phyloP scores from a whole-genome alignment of 2,797 vertebrate genomes.

The Macropus fuliginosus region DNA sequence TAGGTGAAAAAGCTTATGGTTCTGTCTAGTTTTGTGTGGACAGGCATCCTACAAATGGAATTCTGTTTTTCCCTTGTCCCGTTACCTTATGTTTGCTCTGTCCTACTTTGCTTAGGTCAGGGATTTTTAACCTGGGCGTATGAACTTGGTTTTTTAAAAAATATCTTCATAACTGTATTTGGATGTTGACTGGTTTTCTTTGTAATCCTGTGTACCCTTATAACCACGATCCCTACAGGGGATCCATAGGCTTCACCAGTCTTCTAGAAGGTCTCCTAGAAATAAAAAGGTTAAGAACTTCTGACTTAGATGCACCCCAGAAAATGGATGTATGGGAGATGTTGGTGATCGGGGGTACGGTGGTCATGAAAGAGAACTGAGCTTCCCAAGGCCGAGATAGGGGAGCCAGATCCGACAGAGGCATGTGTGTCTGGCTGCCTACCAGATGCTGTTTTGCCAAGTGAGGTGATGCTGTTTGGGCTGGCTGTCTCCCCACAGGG shows the following conservation, averaged over 20 bases:
- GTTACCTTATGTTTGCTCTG: background rate
- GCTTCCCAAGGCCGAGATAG: background rate
- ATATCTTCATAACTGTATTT: background rate
- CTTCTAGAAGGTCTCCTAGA: background rate
- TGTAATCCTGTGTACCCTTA: background rate
- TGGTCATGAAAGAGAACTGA: background rate
- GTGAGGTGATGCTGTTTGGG: constrained; percentile 43
- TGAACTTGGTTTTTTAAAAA: background rate
- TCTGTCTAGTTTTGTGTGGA: constrained; percentile 16
- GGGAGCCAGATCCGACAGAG: background rate
- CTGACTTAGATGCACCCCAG: background rate
- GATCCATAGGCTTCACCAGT: background rate
- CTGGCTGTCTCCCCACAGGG: constrained; percentile 37
- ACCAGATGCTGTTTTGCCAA: constrained; percentile 27
- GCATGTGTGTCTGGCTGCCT: background rate
- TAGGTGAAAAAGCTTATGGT: background rate
- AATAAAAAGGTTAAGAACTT: background rate
- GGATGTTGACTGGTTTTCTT: background rate
- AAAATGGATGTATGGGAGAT: background rate
- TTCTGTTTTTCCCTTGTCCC: background rate
- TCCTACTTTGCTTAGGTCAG: background rate
- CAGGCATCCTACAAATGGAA: constrained; percentile 12
- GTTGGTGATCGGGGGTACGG: background rate
- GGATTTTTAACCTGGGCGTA: background rate
- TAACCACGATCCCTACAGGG: background rate